Base-by-base conservation (phyloP, 2,113 vertebrate species). In the Prinia subflava region DNA sequence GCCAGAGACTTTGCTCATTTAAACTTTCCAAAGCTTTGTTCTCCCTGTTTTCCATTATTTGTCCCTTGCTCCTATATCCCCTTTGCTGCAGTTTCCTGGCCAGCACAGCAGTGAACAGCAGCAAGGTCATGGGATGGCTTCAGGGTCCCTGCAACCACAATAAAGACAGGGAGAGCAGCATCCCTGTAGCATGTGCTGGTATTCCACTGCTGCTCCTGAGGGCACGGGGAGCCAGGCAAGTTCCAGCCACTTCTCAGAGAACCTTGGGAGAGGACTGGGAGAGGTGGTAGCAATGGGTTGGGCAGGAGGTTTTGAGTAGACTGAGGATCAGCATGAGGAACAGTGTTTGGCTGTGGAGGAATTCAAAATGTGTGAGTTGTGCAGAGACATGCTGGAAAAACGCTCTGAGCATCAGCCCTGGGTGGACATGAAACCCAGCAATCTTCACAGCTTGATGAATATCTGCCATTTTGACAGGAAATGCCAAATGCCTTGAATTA, bases 401-500 rank as follows among this genome's bases (percentile, higher is more conserved):
- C 0, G 8, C 41, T 52, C 71, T 46, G 31, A 67, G 41, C 59
- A 47, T 25, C 59, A 67, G 63, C 35, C 21, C 50, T 6, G 2
- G 67, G 56, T 44, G 24, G 35, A 83, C 1, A 0, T 12, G 24
- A 86, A 90, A 74, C 41, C 46, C 50, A n/a, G 57, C 31, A 80
- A 41, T 52, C 47, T 44, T 80, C 83, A 46, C 15, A 7, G 65
- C 20, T 44, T 94, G 85, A 94, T 93, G 47, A 96, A 93, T 93
- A 68, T 52, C 50, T 95, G 56, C 79, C 94, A 89, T 81, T 95
- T 83, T 93, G 88, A 88, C 87, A 92, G 93, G 94, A 96, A 97
- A 93, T 86, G 47, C 85, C 92, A 95, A 92, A 74, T 83, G 76
- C n/a, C 85, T 94, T 94, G 71, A 64, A 90, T 89, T 94, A 94